Evolutionary conservation across 2,797 vertebrate genomes (phyloP), one percentile per base, ranked within the genome.

Genomic region (Bradypodion ventrale): DNA sequence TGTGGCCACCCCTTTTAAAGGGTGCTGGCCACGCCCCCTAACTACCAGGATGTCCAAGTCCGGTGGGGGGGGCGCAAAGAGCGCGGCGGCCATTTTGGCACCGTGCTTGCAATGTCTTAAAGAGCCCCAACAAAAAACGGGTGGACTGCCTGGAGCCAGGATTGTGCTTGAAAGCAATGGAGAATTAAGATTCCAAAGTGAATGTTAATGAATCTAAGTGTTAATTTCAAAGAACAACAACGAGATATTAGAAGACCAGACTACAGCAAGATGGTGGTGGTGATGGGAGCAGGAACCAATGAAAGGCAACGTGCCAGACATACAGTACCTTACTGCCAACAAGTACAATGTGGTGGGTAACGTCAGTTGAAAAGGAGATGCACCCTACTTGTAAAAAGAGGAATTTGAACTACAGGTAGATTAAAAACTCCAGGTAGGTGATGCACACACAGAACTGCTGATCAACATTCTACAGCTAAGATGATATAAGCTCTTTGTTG

Each of bases 161-260:
- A 21, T 15, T 37, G 49, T 0, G 0, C n/a, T 86, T 86, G 60
- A 1, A 2, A 72, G 40, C 84, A 87, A 88, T 0, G 1, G 44
- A 86, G 72, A 0, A 0, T 35, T 83, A 40, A 70, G 37, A 56
- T 56, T 56, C 16, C 37, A 9, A 16, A n/a, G 56, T 87, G 73
- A 40, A 25, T 90, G 46, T 80, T 86, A 88, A 79, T 68, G 32
- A 89, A 89, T 42, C 78, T 79, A 87, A 91, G 1, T 40, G 21
- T 44, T 70, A 44, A 77, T 91, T 89, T 93, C 87, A 83, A 87
- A 88, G 84, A 70, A 27, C 15, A 89, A 85, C 63, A 49, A 40
- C 37, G 52, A 85, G 77, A 75, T 82, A 40, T 49, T 7, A 63
- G 84, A 82, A 52, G 10, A 79, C 59, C 27, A 83, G 40, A 49